Conservation (phyloP, 2,113 vertebrate species). For the Xiphorhynchus elegans region DNA sequence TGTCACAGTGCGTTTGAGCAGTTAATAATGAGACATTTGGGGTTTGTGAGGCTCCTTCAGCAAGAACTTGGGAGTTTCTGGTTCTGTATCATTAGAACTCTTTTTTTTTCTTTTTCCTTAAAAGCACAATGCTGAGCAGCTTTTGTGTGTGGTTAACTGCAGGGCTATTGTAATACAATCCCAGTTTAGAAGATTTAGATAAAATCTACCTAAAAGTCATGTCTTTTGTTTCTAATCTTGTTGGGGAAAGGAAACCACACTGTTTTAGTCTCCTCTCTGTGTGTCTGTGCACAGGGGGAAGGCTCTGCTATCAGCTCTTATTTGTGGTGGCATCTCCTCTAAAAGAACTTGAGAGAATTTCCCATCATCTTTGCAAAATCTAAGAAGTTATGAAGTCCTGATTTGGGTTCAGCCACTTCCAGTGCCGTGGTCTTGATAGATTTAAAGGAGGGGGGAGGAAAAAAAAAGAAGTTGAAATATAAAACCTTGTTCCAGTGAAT, state of each 20-base stretch:
- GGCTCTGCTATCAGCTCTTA: neutral
- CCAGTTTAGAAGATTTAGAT: neutral
- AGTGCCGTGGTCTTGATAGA: neutral
- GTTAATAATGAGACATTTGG: neutral
- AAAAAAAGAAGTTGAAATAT: neutral
- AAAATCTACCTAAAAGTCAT: neutral
- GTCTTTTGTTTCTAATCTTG: neutral
- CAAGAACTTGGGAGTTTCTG: neutral
- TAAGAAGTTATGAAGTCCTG: fast-evolving
- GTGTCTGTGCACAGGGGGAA: neutral
- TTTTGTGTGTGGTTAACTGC: neutral
- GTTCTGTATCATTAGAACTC: neutral
- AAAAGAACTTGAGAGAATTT: neutral
- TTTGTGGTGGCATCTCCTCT: neutral
- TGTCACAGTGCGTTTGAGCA: neutral
- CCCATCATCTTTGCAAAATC: neutral
- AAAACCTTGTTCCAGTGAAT: neutral
- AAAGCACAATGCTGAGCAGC: neutral
- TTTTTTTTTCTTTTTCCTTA: neutral
- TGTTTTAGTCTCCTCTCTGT: neutral
- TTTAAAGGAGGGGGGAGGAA: fast-evolving
- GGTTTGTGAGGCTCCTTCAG: neutral
- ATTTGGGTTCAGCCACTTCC: neutral
- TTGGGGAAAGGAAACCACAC: neutral
- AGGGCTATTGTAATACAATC: neutral